Evolutionary conservation across 2,888 invertebrate species (phyloP), one percentile per base, ranked within the genome.

Genomic region (Gortyna flavago): DNA sequence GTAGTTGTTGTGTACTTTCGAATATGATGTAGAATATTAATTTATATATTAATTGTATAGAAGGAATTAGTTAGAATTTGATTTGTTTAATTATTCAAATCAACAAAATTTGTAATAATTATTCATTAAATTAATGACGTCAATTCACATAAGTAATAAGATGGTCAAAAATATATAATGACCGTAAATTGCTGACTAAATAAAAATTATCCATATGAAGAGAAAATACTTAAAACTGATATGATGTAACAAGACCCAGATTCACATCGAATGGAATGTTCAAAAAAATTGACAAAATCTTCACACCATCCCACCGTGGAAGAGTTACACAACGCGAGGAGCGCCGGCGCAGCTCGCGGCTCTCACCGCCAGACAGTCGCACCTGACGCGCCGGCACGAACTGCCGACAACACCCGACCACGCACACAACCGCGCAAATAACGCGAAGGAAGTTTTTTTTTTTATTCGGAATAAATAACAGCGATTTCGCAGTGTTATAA

Each of bases 301-400:
- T 89, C 88, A 87, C 88, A 85, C 89, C 84, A 88, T 88, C 89
- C 89, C 89, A 90, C 89, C 86, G 78, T 73, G 68, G 79, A 75
- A 67, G 72, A 75, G 83, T 90, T 90, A 89, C 90, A 90, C 92
- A 91, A 92, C 88, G 67, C 85, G 87, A 83, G 86, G 89, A 83
- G 88, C 87, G 86, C 87, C 79, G 76, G 85, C 83, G 72, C 79
- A 83, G 80, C 84, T 67, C 75, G 62, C 57, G 74, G 77, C 75
- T 84, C 83, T 83, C 82, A 70, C 86, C 62, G 51, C 61, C 70
- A 83, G 84, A 59, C 92, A 95, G 95, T 95, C 91, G 92, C 94
- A 93, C 91, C 91, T 90, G 91, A 93, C 93, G 91, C 92, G 90
- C 90, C 91, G 89, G 85, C 89, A 74, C 80, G 81, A 77, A 84